Conservation (phyloP, 2,113 vertebrate genomes). For the sheep (Ovis aries) region ARS-UI_Ramb_v3.0 NC_056056.1:223521501-223522000, state of each 20-base stretch:
- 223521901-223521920: neutral
- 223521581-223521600: neutral
- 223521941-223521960: neutral
- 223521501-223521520: neutral
- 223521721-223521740: neutral
- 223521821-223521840: neutral
- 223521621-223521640: neutral
- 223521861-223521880: neutral
- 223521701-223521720: rapidly evolving
- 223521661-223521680: neutral
- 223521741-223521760: neutral
- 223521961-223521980: neutral
- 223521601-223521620: neutral
- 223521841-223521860: neutral
- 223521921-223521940: neutral
- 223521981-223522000: neutral
- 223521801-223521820: neutral
- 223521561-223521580: neutral
- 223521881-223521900: neutral
- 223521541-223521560: neutral
- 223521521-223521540: rapidly evolving
- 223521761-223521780: neutral
- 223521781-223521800: neutral
- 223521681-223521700: rapidly evolving
- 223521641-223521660: neutral